phyloP scores from a whole-genome alignment of 2,113 vertebrate species.

The Puntigrus tetrazona region DNA sequence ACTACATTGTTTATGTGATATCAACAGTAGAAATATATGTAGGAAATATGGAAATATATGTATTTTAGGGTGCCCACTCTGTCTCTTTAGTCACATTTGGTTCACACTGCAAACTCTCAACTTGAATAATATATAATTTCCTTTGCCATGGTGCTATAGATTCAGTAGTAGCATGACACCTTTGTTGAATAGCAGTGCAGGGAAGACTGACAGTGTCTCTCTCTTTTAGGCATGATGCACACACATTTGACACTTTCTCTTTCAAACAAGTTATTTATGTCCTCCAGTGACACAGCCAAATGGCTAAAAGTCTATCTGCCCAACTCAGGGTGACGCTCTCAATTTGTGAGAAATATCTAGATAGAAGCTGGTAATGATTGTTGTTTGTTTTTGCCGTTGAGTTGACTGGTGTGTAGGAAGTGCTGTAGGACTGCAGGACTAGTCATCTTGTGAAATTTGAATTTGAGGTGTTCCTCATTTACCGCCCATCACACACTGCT shows the following conservation, averaged over 20 bases:
- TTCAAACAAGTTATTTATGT: background rate
- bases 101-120: background rate
- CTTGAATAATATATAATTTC: background rate
- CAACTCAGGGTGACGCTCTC: background rate
- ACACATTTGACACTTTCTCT: background rate
- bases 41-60: too few relatives aligned
- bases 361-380: background rate
- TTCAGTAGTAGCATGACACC: background rate
- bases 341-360: slow-evolving; percentile 1
- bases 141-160: background rate
- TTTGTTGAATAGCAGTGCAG: background rate
- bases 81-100: background rate
- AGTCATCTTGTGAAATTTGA: slow-evolving; percentile 44
- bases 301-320: background rate
- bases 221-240: background rate
- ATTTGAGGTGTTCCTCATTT: slow-evolving; percentile 14
- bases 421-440: slow-evolving; percentile 32
- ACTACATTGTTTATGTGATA: background rate
- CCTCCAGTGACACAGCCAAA: background rate
- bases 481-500: slow-evolving; percentile 59
- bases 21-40: background rate
- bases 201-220: background rate
- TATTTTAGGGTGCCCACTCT: background rate
- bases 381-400: background rate
- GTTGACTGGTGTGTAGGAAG: background rate